Conservation (phyloP, 2,888 invertebrate genomes). For the Lamproptera curius region DNA sequence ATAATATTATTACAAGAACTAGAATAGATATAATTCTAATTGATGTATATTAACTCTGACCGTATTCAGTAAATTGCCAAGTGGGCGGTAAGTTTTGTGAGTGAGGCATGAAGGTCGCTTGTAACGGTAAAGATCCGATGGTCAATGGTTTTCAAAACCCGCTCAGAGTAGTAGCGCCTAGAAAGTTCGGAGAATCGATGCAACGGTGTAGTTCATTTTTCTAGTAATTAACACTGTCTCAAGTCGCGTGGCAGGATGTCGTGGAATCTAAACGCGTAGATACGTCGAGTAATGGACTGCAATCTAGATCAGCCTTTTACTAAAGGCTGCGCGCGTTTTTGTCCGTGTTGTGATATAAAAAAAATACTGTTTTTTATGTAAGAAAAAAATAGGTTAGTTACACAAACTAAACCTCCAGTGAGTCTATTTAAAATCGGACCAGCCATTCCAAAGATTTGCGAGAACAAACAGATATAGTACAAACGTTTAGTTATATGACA, state of each 20-base stretch:
- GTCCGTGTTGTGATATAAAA: no score
- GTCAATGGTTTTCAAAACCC: neutral
- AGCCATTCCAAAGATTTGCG: no score
- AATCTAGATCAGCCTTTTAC: slow-evolving; percentile 3
- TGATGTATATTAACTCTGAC: no score
- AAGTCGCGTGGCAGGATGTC: slow-evolving; percentile 15
- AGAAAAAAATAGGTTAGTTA: no score
- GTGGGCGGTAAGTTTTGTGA: slow-evolving; percentile 18
- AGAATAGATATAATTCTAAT: no score
- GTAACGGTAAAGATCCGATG: slow-evolving; percentile 28
- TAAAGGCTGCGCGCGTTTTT: no score
- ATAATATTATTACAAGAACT: no score
- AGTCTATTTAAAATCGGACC: no score
- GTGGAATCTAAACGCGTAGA: slow-evolving; percentile 16
- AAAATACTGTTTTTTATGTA: no score
- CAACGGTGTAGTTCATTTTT: slow-evolving; percentile 31
- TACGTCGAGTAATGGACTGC: neutral
- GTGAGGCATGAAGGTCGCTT: slow-evolving; percentile 29
- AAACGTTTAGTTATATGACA: no score
- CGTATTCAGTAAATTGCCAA: slow-evolving; percentile 5
- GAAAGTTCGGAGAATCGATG: slow-evolving; percentile 32
- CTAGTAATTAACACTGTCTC: slow-evolving; percentile 29
- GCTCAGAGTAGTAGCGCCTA: slow-evolving; percentile 21
- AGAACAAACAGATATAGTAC: no score
- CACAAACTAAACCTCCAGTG: no score